Evolutionary conservation across 2,797 vertebrate genomes (phyloP), one percentile per base, ranked within the genome.

Genomic region (Pipistrellus pygmaeus): DNA sequence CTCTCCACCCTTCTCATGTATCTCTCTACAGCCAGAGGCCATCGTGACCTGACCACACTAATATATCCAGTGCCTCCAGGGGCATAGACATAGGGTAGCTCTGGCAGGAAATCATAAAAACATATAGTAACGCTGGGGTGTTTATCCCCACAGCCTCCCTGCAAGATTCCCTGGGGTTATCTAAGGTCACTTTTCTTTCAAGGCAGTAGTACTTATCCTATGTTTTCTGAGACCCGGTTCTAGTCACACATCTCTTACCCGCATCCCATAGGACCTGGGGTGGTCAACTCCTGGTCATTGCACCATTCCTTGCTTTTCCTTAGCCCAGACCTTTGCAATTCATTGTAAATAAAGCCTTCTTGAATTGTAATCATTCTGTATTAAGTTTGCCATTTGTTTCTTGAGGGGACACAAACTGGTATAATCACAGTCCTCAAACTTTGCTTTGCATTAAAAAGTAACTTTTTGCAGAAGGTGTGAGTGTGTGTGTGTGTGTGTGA

Each of bases 311-410:
- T 48, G 0, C 69, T 93, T 73, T 10, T 69, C 4, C 2, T 72
- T 60, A 21, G 0, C 2, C 25, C 4, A 18, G 18, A 75, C 14
- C 5, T 80, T 68, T 60, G 8, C 3, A 72, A 71, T 46, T 38
- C 66, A 25, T 46, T 88, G 0, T 90, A 72, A 82, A 85, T n/a
- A 96, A 88, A 60, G 21, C 5, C 6, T 93, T 27, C 14, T 75
- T 32, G 10, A 81, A 55, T 72, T 90, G 51, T 55, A 85, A 55
- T 48, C 41, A 83, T 32, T 3, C 3, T 57, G 5, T n/a, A 17
- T 18, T 30, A 5, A 55, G 0, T 89, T 94, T 86, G 2, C 57
- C 38, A 15, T 51, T 21, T 53, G 12, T 80, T 81, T 95, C 20
- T 8, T 71, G 11, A 55, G 6, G 30, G 25, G 6, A 80, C 21